Percentiles rank a stretch among this genome's conserved stretches.
phyloP scores from a whole-genome alignment of 2,888 invertebrate genomes.

The Selenia dentaria region DNA sequence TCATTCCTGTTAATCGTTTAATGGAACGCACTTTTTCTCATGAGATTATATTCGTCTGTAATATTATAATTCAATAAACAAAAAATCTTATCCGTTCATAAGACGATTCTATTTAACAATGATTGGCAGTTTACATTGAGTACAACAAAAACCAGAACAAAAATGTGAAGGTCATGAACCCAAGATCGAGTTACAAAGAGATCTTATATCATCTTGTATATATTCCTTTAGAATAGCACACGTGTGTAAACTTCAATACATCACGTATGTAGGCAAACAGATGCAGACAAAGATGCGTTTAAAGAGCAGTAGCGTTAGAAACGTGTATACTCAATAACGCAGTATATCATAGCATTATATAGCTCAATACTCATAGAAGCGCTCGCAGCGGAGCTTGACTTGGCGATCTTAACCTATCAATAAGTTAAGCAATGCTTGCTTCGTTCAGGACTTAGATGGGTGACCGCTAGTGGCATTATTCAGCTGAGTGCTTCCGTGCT shows the following conservation, averaged over 20 bases:
- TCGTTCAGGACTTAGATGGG: no score
- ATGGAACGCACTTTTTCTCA: not conserved
- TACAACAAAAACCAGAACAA: constrained; percentile 8
- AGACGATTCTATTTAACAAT: not conserved
- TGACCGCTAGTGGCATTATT: no score
- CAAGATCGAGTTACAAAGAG: constrained; percentile 10
- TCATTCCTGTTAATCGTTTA: no score
- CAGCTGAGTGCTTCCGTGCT: no score
- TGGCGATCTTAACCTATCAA: no score
- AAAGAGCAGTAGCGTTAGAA: no score
- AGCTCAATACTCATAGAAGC: no score
- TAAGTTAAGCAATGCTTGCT: no score
- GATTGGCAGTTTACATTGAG: constrained; percentile 21
- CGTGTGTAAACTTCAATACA: not conserved
- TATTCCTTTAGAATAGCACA: not conserved
- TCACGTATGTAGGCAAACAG: not conserved
- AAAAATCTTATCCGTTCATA: not conserved
- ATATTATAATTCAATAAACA: not conserved
- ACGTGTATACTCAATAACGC: no score
- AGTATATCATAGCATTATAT: no score
- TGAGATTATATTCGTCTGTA: not conserved
- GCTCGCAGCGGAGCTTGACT: no score
- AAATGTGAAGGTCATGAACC: constrained; percentile 13
- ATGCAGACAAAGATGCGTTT: not conserved
- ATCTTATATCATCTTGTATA: not conserved